Conservation (phyloP, 2,888 invertebrate species). For the Diachrysia chrysitis region DNA sequence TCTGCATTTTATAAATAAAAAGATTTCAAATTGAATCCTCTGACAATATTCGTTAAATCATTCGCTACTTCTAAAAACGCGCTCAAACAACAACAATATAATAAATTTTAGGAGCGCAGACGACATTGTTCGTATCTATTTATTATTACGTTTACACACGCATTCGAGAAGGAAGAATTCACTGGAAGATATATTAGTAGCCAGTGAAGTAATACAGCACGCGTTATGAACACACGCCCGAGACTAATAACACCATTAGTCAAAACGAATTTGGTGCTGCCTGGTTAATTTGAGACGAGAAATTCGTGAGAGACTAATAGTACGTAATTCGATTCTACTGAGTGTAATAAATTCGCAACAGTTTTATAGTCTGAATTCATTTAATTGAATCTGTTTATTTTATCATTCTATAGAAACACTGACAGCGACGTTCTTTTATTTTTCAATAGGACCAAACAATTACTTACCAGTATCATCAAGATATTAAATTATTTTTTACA, state of each 20-base stretch:
- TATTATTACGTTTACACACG: conserved; percentile 44
- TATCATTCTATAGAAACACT: neutral
- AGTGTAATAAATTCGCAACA: conserved; percentile 36
- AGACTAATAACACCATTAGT: conserved; percentile 71
- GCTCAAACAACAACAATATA: conserved; percentile 11
- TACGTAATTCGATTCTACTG: conserved; percentile 59
- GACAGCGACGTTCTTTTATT: neutral
- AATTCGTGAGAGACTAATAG: conserved; percentile 51
- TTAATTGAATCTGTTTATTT: conserved; percentile 10
- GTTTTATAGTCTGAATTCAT: conserved; percentile 29
- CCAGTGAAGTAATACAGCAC: conserved; percentile 63
- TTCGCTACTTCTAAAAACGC: neutral
- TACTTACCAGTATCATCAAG: neutral
- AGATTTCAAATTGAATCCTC: no score
- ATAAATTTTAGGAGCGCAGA: conserved; percentile 14
- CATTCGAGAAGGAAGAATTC: conserved; percentile 52
- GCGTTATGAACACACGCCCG: conserved; percentile 66
- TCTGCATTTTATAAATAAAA: neutral
- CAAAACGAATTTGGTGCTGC: conserved; percentile 67
- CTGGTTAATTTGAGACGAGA: conserved; percentile 61
- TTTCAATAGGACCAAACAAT: neutral
- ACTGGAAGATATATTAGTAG: conserved; percentile 64
- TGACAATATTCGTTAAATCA: neutral
- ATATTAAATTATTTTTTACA: neutral
- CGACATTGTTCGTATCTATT: conserved; percentile 24